These are phyloP conservation scores for Dromas ardeola DNA, from an alignment of 2,113 vertebrate genomes.

Conservation along the genomic window DNA sequence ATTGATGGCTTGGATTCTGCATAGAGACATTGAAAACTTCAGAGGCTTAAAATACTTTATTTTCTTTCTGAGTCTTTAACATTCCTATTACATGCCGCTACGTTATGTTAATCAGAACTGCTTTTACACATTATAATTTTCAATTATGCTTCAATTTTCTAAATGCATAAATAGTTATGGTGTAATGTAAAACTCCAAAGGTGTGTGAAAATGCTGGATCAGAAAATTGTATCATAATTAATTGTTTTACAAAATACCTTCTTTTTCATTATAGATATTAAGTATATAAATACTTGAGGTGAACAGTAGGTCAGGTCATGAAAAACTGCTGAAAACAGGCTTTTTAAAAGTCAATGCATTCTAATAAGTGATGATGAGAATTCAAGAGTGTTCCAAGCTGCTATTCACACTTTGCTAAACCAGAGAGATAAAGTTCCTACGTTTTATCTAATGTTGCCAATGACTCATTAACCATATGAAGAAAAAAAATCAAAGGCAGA, in stretches of 20 bases:
- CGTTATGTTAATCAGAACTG: constrained; percentile 51
- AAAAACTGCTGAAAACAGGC: constrained; percentile 23
- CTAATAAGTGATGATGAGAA: constrained; percentile 10
- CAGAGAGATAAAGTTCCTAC: not conserved
- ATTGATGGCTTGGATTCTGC: not conserved
- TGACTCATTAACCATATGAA: not conserved
- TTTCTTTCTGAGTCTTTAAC: constrained; percentile 3
- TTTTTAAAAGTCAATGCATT: constrained; percentile 21
- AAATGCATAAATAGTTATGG: constrained; percentile 59
- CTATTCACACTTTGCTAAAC: not conserved
- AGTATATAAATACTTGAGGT: constrained; percentile 18
- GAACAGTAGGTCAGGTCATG: not conserved
- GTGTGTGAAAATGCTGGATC: constrained; percentile 47
- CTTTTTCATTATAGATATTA: constrained; percentile 42
- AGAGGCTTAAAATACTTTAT: not conserved
- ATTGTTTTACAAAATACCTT: constrained; percentile 42
- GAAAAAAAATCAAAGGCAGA: not conserved
- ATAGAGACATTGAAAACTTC: not conserved
- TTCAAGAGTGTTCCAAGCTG: not conserved
- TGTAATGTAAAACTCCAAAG: constrained; percentile 53
- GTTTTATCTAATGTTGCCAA: not conserved
- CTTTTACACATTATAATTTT: constrained; percentile 66
- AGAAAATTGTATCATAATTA: constrained; percentile 42
- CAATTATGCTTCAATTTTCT: constrained; percentile 62
- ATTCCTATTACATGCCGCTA: not conserved